Base-by-base conservation (phyloP, 2,888 invertebrate species). In the Caenorhabditis sp. region DNA sequence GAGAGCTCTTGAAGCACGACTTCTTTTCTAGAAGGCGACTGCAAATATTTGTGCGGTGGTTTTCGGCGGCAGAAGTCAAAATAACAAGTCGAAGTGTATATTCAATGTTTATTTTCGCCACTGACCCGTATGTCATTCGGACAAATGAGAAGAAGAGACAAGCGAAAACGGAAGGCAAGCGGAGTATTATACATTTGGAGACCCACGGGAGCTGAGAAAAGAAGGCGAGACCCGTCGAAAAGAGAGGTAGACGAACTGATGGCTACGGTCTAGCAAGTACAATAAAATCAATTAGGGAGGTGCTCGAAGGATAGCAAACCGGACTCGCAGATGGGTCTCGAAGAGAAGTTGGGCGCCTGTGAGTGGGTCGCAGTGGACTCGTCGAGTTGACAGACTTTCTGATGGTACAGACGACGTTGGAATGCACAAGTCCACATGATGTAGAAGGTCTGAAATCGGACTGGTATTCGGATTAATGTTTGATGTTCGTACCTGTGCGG, bases 1-100 rank as follows among this genome's bases (percentile, higher is more conserved):
- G 39, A 68, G 68, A 58, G 58, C 68, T 68, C 68, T 68, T 68
- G 58, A 65, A 68, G 68, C 68, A 68, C 68, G 68, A 68, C 41
- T 50, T 66, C 66, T 52, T 58, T 59, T 59, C 58, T 59, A 68
- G 68, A 68, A 68, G 35, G 50, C 59, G 30, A 27, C 26, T 20
- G 52, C 58, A 68, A 68, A 68, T 56, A 68, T 59, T 58, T 65
- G 65, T 17, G 32, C 13, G 61, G 27, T n/a, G 43, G 52, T 63
- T 63, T 63, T 63, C 63, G 66, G 52, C 55, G 56, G 65, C 55
- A 65, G 56, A 46, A 27, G 39, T 35, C 59, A 74, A 66, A 55
- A 48, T 66, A 66, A 55, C 63, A 62, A 68, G 65, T 66, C 63
- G 24, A 20, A 32, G 52, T 66, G 50, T 39, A 50, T 32, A 50